These are phyloP conservation scores for Oscheius sp. DNA, from an alignment of 2,888 invertebrate genomes.

Conservation along the genomic window DNA sequence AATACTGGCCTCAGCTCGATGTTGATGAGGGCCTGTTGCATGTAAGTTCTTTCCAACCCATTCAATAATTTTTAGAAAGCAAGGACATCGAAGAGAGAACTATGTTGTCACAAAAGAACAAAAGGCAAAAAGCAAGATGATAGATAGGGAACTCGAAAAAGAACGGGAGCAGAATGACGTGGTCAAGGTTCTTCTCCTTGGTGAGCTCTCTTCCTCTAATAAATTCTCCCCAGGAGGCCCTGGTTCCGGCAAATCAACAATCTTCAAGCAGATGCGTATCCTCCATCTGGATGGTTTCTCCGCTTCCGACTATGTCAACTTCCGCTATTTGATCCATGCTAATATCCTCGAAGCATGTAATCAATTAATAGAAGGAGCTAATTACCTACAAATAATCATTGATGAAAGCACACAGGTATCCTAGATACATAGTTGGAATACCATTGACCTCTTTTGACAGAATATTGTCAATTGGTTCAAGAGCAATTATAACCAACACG, in stretches of 20 bases:
- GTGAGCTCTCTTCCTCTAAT: not conserved
- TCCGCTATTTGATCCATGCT: constrained; percentile 62
- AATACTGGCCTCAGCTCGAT: too few species aligned
- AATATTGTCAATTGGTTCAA: constrained; percentile 22
- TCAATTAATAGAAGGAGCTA: constrained; percentile 56
- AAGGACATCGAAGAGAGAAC: too few species aligned
- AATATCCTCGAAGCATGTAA: constrained; percentile 58
- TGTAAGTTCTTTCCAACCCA: too few species aligned
- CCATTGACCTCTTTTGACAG: not conserved
- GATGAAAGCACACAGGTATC: not conserved
- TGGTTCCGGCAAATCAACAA: constrained; percentile 73
- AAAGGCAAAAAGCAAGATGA: constrained; percentile 84
- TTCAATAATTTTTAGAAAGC: too few species aligned
- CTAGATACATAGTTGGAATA: not conserved
- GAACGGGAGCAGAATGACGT: constrained; percentile 80
- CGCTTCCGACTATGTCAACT: constrained; percentile 64
- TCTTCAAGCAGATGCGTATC: constrained; percentile 73
- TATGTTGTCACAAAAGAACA: not conserved
- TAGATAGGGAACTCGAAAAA: constrained; percentile 96
- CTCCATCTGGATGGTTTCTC: constrained; percentile 67
- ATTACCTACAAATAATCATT: constrained; percentile 34
- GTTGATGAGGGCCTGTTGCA: too few species aligned
- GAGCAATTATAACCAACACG: not conserved
- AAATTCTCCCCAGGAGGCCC: constrained; percentile 78
- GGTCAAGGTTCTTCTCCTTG: constrained; percentile 73